Conservation (phyloP, 2,888 invertebrate genomes). For the Asteroscopus sphinx region DNA sequence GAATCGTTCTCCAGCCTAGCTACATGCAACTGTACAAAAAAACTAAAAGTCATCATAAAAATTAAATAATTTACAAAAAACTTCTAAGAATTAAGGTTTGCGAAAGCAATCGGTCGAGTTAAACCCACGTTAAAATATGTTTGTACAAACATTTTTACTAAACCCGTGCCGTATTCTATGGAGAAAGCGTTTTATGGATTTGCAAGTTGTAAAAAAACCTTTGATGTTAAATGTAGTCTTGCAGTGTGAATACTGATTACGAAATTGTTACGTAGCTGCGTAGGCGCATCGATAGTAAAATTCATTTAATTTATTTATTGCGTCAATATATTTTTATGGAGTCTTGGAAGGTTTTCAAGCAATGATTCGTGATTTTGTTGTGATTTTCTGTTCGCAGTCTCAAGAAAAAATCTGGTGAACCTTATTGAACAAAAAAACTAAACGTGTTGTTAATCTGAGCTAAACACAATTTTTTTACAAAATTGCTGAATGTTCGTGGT, state of each 20-base stretch:
- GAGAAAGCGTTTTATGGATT: conserved; percentile 44
- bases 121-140: conserved; percentile 29
- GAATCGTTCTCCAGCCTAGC: no score
- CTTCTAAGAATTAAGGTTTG: conserved; percentile 10
- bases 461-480: no score
- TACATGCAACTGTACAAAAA: no score
- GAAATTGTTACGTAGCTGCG: no score
- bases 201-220: conserved; percentile 29
- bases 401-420: no score
- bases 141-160: conserved; percentile 19
- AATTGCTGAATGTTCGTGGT: no score
- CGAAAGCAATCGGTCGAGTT: conserved; percentile 26
- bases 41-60: no score
- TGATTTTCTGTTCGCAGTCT: no score
- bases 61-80: conserved; percentile 35
- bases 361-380: not conserved
- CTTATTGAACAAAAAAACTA: no score
- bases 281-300: not conserved
- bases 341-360: conserved; percentile 1
- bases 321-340: not conserved
- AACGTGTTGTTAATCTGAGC: no score
- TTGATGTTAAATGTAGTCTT: conserved; percentile 38
- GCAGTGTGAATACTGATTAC: conserved; percentile 26
- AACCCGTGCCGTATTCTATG: conserved; percentile 15
- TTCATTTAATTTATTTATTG: conserved; percentile 5